Evolutionary conservation across 2,888 invertebrate genomes (phyloP), one percentile per base, ranked within the genome.

Genomic region (Nymphalis c-album): DNA sequence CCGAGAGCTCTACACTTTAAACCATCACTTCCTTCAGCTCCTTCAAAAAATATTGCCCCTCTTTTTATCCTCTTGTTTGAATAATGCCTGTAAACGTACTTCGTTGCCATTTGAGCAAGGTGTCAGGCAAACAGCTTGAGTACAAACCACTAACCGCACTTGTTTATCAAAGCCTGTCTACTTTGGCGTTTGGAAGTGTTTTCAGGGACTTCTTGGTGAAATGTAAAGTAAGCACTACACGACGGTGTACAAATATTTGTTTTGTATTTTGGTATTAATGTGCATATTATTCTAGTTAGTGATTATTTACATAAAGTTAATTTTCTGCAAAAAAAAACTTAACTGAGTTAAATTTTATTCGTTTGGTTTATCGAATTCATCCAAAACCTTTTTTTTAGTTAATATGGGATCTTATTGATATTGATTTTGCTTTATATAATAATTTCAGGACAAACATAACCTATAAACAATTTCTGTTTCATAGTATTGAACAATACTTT

Each of bases 1-100:
- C 84, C 83, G 81, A 90, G 88, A 85, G 90, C 88, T 88, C 88
- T 87, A 88, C 91, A 90, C 91, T 91, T 90, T 90, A 90, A 91
- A 90, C 88, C 91, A 90, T 90, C 89, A 87, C 86, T 83, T 85
- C 85, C 86, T 85, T 86, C 88, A 81, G 86, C 82, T 88, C 86
- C 88, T 88, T 88, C 84, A 82, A 85, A 91, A 92, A 92, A 92
- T 92, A 91, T 92, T 90, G 88, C 88, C 88, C 83, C 80, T 85
- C 88, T 91, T 91, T 91, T 91, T 91, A 91, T 90, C 88, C 86
- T 86, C 89, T 90, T 90, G 91, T 91, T 92, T 91, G 91, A 91
- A 91, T 91, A 90, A 91, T 91, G 88, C 86, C 85, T 86, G 88
- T 89, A 88, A 90, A 87, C 84, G 90, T 88, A 88, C 90, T 89